Evolutionary conservation across 2,797 vertebrate species (phyloP).

Genomic region (Saxicola maurus): DNA sequence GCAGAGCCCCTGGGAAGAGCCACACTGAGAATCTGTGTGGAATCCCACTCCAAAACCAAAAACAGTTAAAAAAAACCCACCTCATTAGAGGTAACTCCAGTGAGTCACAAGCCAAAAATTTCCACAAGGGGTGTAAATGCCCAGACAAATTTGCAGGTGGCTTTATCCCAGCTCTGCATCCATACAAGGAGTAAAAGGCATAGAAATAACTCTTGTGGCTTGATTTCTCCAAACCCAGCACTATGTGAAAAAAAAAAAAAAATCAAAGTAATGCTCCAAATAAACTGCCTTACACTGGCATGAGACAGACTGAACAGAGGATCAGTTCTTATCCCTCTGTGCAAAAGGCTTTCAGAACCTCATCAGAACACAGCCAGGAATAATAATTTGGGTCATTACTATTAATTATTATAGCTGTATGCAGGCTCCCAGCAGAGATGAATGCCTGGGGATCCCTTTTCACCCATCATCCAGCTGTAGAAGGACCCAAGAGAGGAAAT

Average conservation of each 20-base stretch:
- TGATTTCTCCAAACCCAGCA: background rate
- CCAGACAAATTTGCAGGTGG: background rate
- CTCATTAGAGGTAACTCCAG: background rate
- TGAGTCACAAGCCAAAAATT: background rate
- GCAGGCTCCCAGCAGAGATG: background rate
- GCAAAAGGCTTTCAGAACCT: background rate
- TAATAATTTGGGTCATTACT: background rate
- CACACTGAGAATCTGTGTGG: background rate
- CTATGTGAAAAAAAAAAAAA: background rate
- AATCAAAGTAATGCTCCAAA: background rate
- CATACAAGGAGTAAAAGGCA: rapidly evolving
- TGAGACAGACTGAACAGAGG: background rate
- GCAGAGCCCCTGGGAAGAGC: background rate
- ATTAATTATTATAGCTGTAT: background rate
- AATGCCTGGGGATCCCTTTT: background rate
- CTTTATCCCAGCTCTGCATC: background rate
- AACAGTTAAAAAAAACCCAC: background rate
- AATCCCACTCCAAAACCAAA: background rate
- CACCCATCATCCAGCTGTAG: background rate
- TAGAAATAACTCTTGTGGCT: background rate
- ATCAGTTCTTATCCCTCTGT: background rate
- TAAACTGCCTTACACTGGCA: background rate
- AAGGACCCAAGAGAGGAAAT: background rate
- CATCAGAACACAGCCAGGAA: background rate
- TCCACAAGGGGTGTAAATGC: background rate